phyloP scores from a whole-genome alignment of 2,113 vertebrate genomes.

The Aphelocoma coerulescens region DNA sequence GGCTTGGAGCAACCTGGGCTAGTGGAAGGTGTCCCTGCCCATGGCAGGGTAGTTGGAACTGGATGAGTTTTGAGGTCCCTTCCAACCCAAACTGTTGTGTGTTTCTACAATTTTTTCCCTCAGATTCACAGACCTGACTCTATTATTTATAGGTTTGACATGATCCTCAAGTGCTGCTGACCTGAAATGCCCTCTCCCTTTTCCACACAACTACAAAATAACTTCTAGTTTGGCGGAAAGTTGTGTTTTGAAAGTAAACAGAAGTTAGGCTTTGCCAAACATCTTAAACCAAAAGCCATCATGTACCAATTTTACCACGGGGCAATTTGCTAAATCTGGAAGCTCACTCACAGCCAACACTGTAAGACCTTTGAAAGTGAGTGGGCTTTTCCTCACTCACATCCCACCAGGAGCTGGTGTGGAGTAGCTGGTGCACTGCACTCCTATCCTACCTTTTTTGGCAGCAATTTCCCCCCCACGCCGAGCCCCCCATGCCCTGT shows the following conservation, averaged over 20 bases:
- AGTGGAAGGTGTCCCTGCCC: not conserved
- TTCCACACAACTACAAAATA: conserved; percentile 35
- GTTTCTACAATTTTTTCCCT: not conserved
- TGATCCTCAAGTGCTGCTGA: not conserved
- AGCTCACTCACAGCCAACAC: rapidly evolving
- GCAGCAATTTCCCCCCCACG: not conserved
- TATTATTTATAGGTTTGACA: conserved; percentile 45
- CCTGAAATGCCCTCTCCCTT: conserved; percentile 48
- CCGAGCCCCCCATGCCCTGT: rapidly evolving
- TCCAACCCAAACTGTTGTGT: not conserved
- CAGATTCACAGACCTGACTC: not conserved
- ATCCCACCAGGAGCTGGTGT: not conserved
- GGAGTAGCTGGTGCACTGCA: rapidly evolving
- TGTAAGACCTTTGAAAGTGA: rapidly evolving
- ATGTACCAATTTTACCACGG: not conserved
- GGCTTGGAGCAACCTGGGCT: not conserved
- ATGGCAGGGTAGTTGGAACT: not conserved
- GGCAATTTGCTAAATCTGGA: not conserved
- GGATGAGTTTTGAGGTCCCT: not conserved
- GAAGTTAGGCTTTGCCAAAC: not conserved
- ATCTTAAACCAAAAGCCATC: not conserved
- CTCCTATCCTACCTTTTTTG: rapidly evolving
- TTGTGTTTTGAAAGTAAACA: conserved; percentile 55
- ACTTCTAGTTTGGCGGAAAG: not conserved
- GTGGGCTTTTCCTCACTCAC: not conserved